Evolutionary conservation across 2,113 vertebrate species (phyloP).

Genomic region (Cololabis saira): DNA sequence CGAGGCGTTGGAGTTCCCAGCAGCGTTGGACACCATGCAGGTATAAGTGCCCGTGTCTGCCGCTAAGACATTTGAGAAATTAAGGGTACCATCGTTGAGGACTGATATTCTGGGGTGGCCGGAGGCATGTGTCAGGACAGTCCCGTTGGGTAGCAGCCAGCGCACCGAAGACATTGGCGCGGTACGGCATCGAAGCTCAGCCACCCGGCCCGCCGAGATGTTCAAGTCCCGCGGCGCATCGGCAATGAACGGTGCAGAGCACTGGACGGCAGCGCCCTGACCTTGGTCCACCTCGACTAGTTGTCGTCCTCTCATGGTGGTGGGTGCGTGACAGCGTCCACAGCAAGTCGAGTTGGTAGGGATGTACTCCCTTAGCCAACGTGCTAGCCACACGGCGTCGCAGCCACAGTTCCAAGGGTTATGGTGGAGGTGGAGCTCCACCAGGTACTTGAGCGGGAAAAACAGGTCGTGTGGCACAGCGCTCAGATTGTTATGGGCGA

Average conservation of each 20-base stretch:
- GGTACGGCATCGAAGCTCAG: constrained; percentile 92
- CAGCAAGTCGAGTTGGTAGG: constrained; percentile 98
- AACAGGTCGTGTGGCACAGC: constrained; percentile 96
- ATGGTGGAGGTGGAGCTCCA: constrained; percentile 97
- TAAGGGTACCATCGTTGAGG: constrained; percentile 94
- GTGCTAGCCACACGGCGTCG: constrained; percentile 94
- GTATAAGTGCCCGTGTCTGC: constrained; percentile 94
- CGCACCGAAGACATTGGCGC: constrained; percentile 93
- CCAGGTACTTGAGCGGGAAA: constrained; percentile 90
- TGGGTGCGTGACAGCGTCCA: constrained; percentile 92
- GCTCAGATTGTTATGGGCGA: constrained; percentile 97
- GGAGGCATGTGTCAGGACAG: constrained; percentile 94
- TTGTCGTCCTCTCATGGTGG: constrained; percentile 92
- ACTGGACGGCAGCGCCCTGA: constrained; percentile 90
- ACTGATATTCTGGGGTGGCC: constrained; percentile 90
- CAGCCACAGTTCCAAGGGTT: constrained; percentile 98
- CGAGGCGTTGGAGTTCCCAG: constrained; percentile 96
- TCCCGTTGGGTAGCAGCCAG: constrained; percentile 95
- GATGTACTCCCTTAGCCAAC: constrained; percentile 95
- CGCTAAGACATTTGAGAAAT: constrained; percentile 93
- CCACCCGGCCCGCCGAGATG: constrained; percentile 94
- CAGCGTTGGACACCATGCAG: constrained; percentile 98
- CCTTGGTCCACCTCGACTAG: constrained; percentile 93
- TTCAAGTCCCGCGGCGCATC: constrained; percentile 95
- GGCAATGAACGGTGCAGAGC: constrained; percentile 95